Evolutionary conservation across 2,113 vertebrate genomes (phyloP).

Genomic region (Todiramphus chloris): DNA sequence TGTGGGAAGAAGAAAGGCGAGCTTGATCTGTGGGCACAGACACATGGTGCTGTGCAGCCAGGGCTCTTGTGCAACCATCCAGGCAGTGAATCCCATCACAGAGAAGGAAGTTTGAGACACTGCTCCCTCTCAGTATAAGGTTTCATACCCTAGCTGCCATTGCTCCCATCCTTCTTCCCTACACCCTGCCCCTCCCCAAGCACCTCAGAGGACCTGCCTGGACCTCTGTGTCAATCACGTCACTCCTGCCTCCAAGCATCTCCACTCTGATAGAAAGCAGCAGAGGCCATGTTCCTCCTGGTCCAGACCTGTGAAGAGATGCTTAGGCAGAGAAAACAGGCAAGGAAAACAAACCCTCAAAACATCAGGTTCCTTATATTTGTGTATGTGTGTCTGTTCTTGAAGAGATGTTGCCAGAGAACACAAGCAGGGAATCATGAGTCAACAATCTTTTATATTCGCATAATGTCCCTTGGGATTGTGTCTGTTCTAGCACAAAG

Average conservation of each 20-base stretch:
- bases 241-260: not conserved
- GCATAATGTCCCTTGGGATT: not conserved
- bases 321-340: not conserved
- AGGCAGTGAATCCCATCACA: rapidly evolving
- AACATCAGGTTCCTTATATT: not conserved
- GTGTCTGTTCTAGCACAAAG: not conserved
- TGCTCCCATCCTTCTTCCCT: not conserved
- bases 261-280: not conserved
- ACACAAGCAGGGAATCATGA: not conserved
- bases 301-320: not conserved
- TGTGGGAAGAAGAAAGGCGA: not conserved
- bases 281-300: not conserved
- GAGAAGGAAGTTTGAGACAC: not conserved
- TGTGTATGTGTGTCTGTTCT: not conserved
- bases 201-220: not conserved
- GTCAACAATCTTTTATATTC: not conserved
- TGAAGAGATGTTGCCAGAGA: not conserved
- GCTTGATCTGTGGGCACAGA: too few species aligned
- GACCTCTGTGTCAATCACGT: not conserved
- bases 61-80: not conserved
- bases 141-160: not conserved
- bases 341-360: not conserved
- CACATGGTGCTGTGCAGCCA: not conserved
- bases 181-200: not conserved
- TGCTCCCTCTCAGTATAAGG: not conserved